These are phyloP conservation scores for Arenaria interpres DNA, from an alignment of 2,113 vertebrate genomes.

Conservation along the genomic window DNA sequence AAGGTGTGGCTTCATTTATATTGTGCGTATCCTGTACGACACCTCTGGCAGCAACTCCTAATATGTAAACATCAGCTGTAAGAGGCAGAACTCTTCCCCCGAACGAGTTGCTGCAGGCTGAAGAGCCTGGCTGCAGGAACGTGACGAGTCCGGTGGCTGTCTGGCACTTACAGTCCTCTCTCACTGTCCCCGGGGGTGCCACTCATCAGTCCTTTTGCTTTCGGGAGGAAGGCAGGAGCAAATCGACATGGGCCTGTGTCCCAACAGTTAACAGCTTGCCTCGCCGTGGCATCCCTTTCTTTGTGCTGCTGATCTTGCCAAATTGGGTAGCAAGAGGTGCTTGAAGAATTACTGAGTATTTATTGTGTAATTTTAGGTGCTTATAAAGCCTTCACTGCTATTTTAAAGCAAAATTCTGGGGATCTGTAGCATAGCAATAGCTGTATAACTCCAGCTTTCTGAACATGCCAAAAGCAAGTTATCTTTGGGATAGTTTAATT, in stretches of 20 bases:
- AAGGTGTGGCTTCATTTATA: background rate
- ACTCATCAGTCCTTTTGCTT: background rate
- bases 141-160: background rate
- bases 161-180: background rate
- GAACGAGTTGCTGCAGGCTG: background rate
- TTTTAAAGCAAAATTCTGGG: constrained; percentile 34
- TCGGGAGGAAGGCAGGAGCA: background rate
- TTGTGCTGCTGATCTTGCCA: constrained; percentile 32
- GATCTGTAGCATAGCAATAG: constrained; percentile 57
- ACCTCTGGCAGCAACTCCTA: background rate
- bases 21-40: accelerated
- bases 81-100: background rate
- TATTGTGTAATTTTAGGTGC: constrained; percentile 46
- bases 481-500: background rate
- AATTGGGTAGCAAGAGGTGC: constrained; percentile 30
- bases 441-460: constrained; percentile 32
- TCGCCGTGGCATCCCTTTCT: background rate
- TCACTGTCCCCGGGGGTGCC: background rate
- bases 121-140: background rate
- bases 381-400: constrained; percentile 29
- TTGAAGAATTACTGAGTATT: constrained; percentile 32
- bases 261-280: background rate
- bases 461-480: constrained; percentile 1
- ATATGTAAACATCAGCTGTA: background rate
- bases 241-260: background rate